Evolutionary conservation across 2,888 invertebrate genomes (phyloP).

Genomic region (Sceliomorpha sp.): DNA sequence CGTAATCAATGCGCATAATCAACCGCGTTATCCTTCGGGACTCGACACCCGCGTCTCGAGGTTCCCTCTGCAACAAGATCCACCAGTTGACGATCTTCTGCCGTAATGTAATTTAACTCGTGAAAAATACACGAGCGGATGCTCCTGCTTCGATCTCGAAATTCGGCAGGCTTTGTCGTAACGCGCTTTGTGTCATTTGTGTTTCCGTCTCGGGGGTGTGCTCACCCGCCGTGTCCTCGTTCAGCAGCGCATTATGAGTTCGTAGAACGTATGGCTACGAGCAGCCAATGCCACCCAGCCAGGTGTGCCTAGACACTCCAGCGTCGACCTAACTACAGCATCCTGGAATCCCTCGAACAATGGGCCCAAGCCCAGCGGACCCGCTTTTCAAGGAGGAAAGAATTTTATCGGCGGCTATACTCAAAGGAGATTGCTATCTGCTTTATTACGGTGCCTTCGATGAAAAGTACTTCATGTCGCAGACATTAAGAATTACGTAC

Average conservation of each 20-base stretch:
- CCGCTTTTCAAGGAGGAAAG: no score
- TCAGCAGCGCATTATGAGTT: slow-evolving; percentile 58
- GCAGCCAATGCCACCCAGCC: slow-evolving; percentile 69
- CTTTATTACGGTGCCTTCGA: slow-evolving; percentile 43
- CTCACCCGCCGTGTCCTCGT: slow-evolving; percentile 44
- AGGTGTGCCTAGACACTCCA: slow-evolving; percentile 66
- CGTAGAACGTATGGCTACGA: slow-evolving; percentile 44
- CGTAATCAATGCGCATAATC: slow-evolving; percentile 68
- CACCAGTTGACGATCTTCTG: slow-evolving; percentile 33
- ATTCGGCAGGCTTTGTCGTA: slow-evolving; percentile 65
- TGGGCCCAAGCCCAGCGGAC: slow-evolving; percentile 36
- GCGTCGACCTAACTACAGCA: slow-evolving; percentile 71
- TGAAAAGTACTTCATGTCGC: slow-evolving; percentile 27
- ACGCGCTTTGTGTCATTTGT: slow-evolving; percentile 74
- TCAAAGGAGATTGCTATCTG: slow-evolving; percentile 53
- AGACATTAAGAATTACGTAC: neutral
- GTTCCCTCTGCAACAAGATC: slow-evolving; percentile 40
- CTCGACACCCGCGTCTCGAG: slow-evolving; percentile 64
- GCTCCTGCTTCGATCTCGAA: slow-evolving; percentile 62
- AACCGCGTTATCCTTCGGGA: slow-evolving; percentile 49
- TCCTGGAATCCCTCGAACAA: slow-evolving; percentile 70
- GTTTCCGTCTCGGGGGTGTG: slow-evolving; percentile 75
- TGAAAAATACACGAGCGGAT: slow-evolving; percentile 48
- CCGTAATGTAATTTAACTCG: slow-evolving; percentile 56
- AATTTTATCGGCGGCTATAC: slow-evolving; percentile 57